Evolutionary conservation across 2,888 invertebrate species (phyloP), one percentile per base, ranked within the genome.

Genomic region (Meiosimyza decipiens): DNA sequence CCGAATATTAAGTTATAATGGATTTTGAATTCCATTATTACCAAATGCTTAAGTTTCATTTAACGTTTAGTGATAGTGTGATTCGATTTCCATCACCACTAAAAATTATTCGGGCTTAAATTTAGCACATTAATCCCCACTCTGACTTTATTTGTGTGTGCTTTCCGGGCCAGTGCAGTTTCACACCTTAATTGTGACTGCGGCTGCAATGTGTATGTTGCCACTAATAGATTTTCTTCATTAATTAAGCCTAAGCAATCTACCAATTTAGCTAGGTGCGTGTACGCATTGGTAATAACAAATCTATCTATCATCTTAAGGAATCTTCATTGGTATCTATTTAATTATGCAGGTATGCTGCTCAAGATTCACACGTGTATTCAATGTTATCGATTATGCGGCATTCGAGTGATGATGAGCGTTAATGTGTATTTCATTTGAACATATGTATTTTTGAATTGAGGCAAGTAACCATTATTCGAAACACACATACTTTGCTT

Each of bases 301-400:
- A 40, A 65, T 18, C 16, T 65, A 52, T 49, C 22, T 52, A 7
- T 22, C 22, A 47, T 40, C 55, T 18, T 15, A 7, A 40, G 15
- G 47, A 55, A 15, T 6, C 57, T 57, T 40, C 40, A 16, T 33
- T 40, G 40, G 69, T 50, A 69, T 64, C 64, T 65, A 59, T 69
- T 71, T 74, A 71, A 74, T 71, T 74, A 74, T 65, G 52, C 57
- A 64, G 65, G 22, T 40, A 40, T 40, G n/a, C 40, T 62, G 40
- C 13, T 66, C 33, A 22, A 15, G 15, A 51, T 55, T 33, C 13
- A 59, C 33, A 12, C 51, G 12, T 12, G 62, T 15, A 18, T 15
- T 16, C 12, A 18, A 50, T 59, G 55, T 49, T 16, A 13, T 28
- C 3, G 28, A 22, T 3, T 59, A 49, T 68, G 57, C 18, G 57